phyloP scores from a whole-genome alignment of 2,797 vertebrate genomes.

The Tragopan temminckii region DNA sequence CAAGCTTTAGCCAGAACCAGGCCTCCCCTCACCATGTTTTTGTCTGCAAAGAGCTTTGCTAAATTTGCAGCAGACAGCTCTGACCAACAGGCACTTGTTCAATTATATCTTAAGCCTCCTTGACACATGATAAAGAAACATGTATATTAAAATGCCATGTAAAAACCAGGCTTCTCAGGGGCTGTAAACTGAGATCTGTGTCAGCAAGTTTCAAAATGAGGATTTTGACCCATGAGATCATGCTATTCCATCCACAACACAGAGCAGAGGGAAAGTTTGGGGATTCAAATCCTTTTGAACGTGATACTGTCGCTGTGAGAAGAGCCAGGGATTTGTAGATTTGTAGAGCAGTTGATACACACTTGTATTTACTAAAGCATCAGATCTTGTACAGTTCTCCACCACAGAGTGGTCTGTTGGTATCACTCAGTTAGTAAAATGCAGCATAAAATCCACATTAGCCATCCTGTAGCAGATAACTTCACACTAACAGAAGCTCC shows the following conservation, averaged over 20 bases:
- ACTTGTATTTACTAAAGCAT: background rate
- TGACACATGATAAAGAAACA: conserved; percentile 68
- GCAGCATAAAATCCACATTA: conserved; percentile 4
- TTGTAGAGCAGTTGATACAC: conserved; percentile 37
- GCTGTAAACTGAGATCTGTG: conserved; percentile 55
- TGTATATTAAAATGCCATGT: conserved; percentile 65
- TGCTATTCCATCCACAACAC: conserved; percentile 64
- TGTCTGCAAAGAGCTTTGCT: conserved; percentile 49
- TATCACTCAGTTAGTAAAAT: background rate
- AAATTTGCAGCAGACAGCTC: conserved; percentile 54
- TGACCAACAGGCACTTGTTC: conserved; percentile 62
- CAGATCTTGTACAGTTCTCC: background rate
- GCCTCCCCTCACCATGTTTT: conserved; percentile 25
- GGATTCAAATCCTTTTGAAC: conserved; percentile 67
- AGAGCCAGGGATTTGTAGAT: conserved; percentile 58
- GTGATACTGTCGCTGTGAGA: conserved; percentile 54
- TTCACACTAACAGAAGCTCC: background rate
- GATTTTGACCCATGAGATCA: conserved; percentile 68
- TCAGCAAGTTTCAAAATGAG: conserved; percentile 69
- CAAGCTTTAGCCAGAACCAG: conserved; percentile 58
- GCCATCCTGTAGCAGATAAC: accelerated
- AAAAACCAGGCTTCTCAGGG: conserved; percentile 46
- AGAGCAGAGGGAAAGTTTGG: conserved; percentile 66
- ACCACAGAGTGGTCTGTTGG: background rate
- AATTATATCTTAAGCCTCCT: conserved; percentile 61